A percentile compares a stretch with the other conserved stretches of the same genome.
Conservation (phyloP, 2,797 vertebrate species). For the Diceros bicornis region DNA sequence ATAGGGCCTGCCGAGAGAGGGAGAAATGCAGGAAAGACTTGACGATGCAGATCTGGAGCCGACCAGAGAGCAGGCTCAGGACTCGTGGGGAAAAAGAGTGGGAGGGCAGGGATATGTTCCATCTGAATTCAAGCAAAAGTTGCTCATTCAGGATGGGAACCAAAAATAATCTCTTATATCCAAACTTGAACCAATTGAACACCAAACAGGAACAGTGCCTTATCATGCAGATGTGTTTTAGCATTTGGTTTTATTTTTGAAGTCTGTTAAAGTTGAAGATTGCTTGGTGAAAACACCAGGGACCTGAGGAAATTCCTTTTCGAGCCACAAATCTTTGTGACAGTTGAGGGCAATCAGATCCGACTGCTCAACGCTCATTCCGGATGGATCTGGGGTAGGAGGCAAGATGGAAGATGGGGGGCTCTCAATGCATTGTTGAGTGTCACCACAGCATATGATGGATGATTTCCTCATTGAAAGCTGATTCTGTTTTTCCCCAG, state of each 20-base stretch:
- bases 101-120: background rate
- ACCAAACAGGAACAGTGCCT: background rate
- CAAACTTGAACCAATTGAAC: background rate
- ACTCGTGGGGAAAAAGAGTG: rapidly evolving
- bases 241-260: background rate
- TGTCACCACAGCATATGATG: rapidly evolving
- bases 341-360: background rate
- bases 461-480: background rate
- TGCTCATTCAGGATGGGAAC: background rate
- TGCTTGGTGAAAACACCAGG: background rate
- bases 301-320: background rate
- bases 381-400: rapidly evolving
- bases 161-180: background rate
- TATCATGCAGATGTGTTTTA: background rate
- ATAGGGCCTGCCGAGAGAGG: background rate
- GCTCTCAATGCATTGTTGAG: rapidly evolving
- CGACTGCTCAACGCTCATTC: rapidly evolving
- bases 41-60: background rate
- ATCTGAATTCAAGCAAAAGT: background rate
- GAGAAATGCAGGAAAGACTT: no score
- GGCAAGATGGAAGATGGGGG: rapidly evolving
- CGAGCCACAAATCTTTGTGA: background rate
- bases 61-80: no score
- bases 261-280: background rate
- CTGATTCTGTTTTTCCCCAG: background rate